These are phyloP conservation scores for Geotrypetes seraphini DNA, from an alignment of 2,797 vertebrate genomes.

Conservation along the genomic window DNA sequence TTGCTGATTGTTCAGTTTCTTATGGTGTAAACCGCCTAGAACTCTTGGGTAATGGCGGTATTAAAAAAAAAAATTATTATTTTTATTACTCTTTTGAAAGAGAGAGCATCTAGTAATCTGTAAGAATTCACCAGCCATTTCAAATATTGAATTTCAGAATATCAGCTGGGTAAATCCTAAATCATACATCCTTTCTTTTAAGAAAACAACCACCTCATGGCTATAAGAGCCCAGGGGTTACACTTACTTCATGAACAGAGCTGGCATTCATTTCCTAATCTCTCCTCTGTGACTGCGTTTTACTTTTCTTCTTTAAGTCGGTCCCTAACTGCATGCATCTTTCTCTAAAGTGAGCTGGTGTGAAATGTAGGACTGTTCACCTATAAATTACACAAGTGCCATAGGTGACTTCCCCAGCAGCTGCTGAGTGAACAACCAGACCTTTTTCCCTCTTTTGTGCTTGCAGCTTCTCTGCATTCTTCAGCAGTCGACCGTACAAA, in stretches of 20 bases:
- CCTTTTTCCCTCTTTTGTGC: constrained; percentile 31
- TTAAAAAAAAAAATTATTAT: no score
- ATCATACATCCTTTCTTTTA: constrained; percentile 10
- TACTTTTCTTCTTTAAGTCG: constrained; percentile 28
- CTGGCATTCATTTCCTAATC: constrained; percentile 38
- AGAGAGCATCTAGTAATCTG: background rate
- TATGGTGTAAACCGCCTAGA: no score
- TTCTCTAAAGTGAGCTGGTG: constrained; percentile 1
- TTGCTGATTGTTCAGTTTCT: no score
- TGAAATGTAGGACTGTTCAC: constrained; percentile 20
- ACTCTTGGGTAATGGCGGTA: no score
- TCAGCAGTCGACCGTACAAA: constrained; percentile 53
- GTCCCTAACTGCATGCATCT: constrained; percentile 5
- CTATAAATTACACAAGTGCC: constrained; percentile 35
- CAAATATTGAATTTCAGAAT: constrained; percentile 17
- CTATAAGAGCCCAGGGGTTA: constrained; percentile 1
- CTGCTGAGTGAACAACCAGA: constrained; percentile 43
- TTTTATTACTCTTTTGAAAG: background rate
- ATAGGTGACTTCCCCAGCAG: constrained; percentile 52
- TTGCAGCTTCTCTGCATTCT: constrained; percentile 36
- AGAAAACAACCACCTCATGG: constrained; percentile 2
- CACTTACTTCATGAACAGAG: constrained; percentile 40
- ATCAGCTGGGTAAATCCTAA: constrained; percentile 12
- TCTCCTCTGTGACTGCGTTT: constrained; percentile 42
- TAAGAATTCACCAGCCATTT: constrained; percentile 5